A percentile compares a stretch with the other conserved stretches of the same genome.
phyloP scores from a whole-genome alignment of 2,113 vertebrate genomes.

The Melospiza melodia region DNA sequence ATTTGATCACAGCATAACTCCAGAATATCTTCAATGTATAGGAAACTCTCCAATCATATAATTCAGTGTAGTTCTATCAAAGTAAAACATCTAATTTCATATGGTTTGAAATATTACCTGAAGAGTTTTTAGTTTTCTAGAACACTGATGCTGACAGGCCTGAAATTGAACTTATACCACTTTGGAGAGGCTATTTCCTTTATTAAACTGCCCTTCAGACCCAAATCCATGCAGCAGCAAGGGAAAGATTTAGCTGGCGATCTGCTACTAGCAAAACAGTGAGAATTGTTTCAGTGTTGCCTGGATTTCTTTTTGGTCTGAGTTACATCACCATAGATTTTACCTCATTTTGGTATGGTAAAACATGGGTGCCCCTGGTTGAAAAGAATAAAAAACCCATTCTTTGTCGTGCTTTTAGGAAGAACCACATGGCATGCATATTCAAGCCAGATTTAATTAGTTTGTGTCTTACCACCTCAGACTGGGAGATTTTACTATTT shows the following conservation, averaged over 20 bases:
- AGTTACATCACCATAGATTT: background rate
- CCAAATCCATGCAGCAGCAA: background rate
- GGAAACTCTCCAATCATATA: background rate
- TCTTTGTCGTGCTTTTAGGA: background rate
- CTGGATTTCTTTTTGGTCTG: background rate
- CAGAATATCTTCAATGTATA: background rate
- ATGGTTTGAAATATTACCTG: background rate
- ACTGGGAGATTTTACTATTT: background rate
- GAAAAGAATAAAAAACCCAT: background rate
- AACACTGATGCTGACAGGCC: background rate
- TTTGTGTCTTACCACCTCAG: background rate
- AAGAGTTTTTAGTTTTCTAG: constrained; percentile 15
- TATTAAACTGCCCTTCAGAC: constrained; percentile 6
- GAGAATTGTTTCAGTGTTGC: background rate
- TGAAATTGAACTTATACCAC: constrained; percentile 2
- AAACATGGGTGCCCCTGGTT: background rate
- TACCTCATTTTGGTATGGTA: background rate
- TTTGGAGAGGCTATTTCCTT: background rate
- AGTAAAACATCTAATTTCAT: background rate
- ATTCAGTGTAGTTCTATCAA: background rate
- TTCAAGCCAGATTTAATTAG: background rate
- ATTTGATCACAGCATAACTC: background rate
- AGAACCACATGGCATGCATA: background rate
- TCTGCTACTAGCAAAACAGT: background rate
- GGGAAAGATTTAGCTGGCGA: constrained; percentile 5